phyloP scores from a whole-genome alignment of 1,140 invertebrate species.

The Zaprionus camerounensis region DNA sequence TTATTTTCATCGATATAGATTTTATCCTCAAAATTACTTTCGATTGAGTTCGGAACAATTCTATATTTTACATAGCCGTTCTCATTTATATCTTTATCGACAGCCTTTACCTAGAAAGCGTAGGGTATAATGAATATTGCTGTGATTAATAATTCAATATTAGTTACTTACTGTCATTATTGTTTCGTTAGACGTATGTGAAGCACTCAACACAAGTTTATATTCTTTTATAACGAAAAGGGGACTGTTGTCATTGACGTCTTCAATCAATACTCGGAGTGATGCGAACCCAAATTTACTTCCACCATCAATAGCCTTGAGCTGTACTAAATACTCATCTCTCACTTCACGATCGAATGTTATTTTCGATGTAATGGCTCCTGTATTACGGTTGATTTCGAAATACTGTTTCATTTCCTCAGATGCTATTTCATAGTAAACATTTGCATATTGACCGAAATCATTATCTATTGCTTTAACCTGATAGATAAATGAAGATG shows the following conservation, averaged over 20 bases:
- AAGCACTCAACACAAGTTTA: constrained; percentile 89
- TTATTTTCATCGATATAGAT: constrained; percentile 89
- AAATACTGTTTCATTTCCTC: constrained; percentile 91
- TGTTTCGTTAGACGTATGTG: constrained; percentile 87
- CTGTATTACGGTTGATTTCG: constrained; percentile 90
- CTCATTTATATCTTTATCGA: constrained; percentile 89
- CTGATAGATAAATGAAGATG: constrained; percentile 51
- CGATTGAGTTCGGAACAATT: constrained; percentile 88
- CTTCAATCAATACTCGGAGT: constrained; percentile 91
- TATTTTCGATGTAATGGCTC: constrained; percentile 91
- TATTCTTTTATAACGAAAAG: constrained; percentile 92
- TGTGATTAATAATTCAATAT: background rate
- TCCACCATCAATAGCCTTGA: constrained; percentile 94
- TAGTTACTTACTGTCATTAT: constrained; percentile 87
- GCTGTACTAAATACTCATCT: constrained; percentile 90
- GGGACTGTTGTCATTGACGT: constrained; percentile 95
- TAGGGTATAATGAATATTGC: background rate
- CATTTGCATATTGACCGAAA: constrained; percentile 90
- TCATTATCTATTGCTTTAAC: constrained; percentile 93
- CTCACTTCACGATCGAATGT: constrained; percentile 92
- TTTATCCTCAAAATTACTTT: constrained; percentile 86
- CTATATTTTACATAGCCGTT: constrained; percentile 90
- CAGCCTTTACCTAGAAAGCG: constrained; percentile 85
- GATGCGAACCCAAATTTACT: constrained; percentile 91
- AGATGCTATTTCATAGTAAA: constrained; percentile 93